These are phyloP conservation scores for Diabrotica undecimpunctata DNA, from an alignment of 1,140 invertebrate species.

Conservation along the genomic window DNA sequence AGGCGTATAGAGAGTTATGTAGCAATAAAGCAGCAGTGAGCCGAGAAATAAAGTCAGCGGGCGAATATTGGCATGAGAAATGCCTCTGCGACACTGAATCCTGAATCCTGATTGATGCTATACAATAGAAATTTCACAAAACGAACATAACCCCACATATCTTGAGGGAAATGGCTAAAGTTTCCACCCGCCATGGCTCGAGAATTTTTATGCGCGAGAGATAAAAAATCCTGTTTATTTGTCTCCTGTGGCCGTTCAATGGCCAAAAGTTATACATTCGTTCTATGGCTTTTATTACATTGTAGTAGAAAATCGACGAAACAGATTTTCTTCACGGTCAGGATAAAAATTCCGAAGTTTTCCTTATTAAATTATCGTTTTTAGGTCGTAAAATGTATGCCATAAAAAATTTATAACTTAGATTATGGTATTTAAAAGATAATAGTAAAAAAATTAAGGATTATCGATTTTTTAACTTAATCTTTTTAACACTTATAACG, in stretches of 20 bases:
- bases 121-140: constrained; percentile 17
- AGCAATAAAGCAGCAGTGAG: constrained; percentile 21
- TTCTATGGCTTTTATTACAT: too few relatives aligned
- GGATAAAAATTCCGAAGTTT: too few relatives aligned
- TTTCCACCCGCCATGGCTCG: not conserved
- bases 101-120: constrained; percentile 19
- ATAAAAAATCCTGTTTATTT: not conserved
- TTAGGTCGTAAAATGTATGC: too few relatives aligned
- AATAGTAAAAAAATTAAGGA: too few relatives aligned
- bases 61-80: constrained; percentile 18
- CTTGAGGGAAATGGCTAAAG: not conserved
- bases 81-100: constrained; percentile 11
- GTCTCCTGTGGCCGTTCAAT: not conserved
- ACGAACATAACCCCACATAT: constrained; percentile 14
- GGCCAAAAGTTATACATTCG: not conserved
- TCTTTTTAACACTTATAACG: too few relatives aligned
- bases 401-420: too few relatives aligned
- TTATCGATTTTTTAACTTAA: too few relatives aligned
- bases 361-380: too few relatives aligned
- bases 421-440: too few relatives aligned
- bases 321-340: too few relatives aligned
- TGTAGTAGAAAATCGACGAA: too few relatives aligned
- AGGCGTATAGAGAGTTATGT: constrained; percentile 21
- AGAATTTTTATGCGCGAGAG: not conserved
- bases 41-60: constrained; percentile 18